Evolutionary conservation across 2,113 vertebrate species (phyloP).

Genomic region (Pedionomus torquatus): DNA sequence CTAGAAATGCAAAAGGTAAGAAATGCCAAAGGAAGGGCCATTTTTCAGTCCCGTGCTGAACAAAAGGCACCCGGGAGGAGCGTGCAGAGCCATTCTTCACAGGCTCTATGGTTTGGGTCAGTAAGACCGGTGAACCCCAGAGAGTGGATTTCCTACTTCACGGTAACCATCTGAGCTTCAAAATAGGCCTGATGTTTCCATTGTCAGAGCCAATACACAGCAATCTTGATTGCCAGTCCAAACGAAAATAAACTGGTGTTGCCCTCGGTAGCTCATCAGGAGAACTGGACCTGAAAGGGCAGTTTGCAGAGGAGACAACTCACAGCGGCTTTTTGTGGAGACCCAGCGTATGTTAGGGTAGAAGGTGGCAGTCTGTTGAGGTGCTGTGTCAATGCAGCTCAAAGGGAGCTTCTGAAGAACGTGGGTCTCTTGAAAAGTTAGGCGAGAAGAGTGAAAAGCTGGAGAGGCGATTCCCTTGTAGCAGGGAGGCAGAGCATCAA

Average conservation of each 20-base stretch:
- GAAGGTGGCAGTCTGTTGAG: not conserved
- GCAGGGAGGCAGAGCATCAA: not conserved
- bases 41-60: not conserved
- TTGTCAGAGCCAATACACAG: not conserved
- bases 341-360: not conserved
- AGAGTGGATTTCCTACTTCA: not conserved
- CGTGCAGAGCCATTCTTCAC: not conserved
- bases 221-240: not conserved
- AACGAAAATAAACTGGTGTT: not conserved
- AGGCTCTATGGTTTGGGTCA: not conserved
- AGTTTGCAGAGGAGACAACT: not conserved
- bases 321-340: not conserved
- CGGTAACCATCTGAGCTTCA: not conserved
- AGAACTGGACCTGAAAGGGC: not conserved
- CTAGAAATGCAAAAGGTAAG: not conserved
- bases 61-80: not conserved
- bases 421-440: not conserved
- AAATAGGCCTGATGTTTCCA: not conserved
- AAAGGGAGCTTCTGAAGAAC: not conserved
- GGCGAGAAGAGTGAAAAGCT: not conserved
- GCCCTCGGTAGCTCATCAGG: not conserved
- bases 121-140: not conserved
- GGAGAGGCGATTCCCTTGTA: not conserved
- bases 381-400: not conserved
- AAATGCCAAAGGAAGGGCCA: not conserved